Evolutionary conservation across 1,140 invertebrate species (phyloP).

Genomic region (Apis dorsata): DNA sequence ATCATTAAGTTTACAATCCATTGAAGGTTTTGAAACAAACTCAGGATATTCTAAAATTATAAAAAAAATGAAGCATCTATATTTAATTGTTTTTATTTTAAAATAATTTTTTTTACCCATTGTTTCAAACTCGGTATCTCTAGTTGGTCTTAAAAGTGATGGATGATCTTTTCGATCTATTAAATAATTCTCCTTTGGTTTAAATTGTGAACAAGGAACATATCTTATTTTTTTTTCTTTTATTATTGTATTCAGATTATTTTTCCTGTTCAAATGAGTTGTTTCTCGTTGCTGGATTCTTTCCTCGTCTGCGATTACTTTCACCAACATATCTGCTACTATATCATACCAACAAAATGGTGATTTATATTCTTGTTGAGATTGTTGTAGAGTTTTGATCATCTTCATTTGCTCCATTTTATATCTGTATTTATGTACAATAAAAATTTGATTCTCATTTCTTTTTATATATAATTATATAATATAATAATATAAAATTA

Average conservation of each 20-base stretch:
- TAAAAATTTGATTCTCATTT: background rate
- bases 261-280: background rate
- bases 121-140: background rate
- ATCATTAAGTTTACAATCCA: background rate
- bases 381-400: conserved; percentile 52
- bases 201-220: conserved; percentile 4
- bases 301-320: conserved; percentile 57
- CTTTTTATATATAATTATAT: too few relatives aligned
- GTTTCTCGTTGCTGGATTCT: background rate
- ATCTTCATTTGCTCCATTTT: conserved; percentile 61
- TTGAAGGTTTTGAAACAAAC: background rate
- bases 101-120: conserved; percentile 21
- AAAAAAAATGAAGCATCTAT: background rate
- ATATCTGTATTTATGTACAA: conserved; percentile 53
- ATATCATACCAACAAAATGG: conserved; percentile 64
- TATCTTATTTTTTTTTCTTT: conserved; percentile 2
- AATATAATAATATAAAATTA: too few relatives aligned
- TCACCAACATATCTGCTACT: conserved; percentile 64
- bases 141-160: background rate
- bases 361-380: conserved; percentile 58
- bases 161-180: background rate
- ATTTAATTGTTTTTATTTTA: background rate
- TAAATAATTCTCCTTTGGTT: background rate
- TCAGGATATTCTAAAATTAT: background rate
- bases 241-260: background rate